These are phyloP conservation scores for Merluccius polli DNA, from an alignment of 2,797 vertebrate species.

Conservation along the genomic window DNA sequence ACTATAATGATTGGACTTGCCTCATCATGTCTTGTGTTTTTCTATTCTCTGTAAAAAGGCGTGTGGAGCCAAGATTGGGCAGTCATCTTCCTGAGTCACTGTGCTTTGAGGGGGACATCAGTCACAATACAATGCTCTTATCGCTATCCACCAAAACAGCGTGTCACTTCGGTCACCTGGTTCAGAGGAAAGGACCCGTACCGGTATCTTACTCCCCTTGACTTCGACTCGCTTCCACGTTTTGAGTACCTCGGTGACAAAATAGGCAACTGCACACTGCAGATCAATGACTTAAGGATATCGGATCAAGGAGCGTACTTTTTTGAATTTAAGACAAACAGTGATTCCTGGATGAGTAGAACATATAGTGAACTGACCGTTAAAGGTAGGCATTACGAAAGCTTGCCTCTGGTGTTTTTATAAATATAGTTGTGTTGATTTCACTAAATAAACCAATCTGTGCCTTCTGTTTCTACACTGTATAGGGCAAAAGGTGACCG, in stretches of 20 bases:
- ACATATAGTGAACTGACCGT: conserved; percentile 7
- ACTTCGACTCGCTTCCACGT: too few relatives aligned
- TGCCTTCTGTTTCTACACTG: background rate
- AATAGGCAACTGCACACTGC: conserved; percentile 23
- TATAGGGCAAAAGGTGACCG: conserved; percentile 35
- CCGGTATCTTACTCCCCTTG: too few relatives aligned
- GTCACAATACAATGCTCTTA: conserved; percentile 49
- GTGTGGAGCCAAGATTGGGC: conserved; percentile 36
- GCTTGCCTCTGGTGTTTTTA: background rate
- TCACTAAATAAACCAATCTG: too few relatives aligned
- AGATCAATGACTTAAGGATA: conserved; percentile 30
- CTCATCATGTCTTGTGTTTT: background rate
- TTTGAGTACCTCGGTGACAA: conserved; percentile 36
- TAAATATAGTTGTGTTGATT: too few relatives aligned
- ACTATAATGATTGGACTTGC: too few relatives aligned
- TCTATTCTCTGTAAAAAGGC: conserved; percentile 32
- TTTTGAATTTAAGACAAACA: conserved; percentile 21
- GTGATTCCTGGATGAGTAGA: background rate
- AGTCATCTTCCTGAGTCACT: conserved; percentile 34
- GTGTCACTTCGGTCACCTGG: conserved; percentile 29
- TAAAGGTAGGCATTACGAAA: conserved; percentile 27
- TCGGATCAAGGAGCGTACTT: conserved; percentile 32
- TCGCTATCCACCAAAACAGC: background rate
- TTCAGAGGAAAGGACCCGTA: background rate
- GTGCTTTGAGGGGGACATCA: conserved; percentile 47